A percentile compares a stretch with the other conserved stretches of the same genome.
phyloP scores from a whole-genome alignment of 2,113 vertebrate genomes.

The Callospermophilus lateralis region DNA sequence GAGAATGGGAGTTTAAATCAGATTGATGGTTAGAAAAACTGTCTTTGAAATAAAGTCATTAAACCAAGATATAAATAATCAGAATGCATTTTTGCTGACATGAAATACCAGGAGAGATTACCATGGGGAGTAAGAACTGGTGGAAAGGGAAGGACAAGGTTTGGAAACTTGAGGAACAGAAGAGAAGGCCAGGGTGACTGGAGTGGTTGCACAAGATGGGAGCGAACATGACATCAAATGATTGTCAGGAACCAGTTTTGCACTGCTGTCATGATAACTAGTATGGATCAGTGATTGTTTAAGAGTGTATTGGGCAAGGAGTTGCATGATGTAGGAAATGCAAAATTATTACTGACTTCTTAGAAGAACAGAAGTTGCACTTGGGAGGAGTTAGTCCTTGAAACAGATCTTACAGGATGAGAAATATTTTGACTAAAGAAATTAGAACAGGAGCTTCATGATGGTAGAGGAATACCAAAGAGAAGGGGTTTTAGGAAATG shows the following conservation, averaged over 20 bases:
- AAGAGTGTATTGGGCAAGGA: neutral
- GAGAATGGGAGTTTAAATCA: too few relatives aligned
- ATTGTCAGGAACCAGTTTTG: neutral
- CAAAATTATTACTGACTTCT: neutral
- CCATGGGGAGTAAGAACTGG: neutral
- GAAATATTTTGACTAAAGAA: neutral
- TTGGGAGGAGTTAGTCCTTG: neutral
- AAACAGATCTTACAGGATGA: neutral
- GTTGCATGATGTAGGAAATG: neutral
- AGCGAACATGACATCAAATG: accelerated
- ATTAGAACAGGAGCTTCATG: neutral
- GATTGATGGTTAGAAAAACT: too few relatives aligned
- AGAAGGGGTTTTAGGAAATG: neutral
- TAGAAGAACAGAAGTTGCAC: neutral
- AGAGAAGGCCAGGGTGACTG: accelerated
- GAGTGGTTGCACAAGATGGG: neutral
- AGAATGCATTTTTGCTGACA: neutral
- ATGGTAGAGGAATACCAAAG: neutral
- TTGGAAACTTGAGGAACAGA: neutral
- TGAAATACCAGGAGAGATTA: neutral
- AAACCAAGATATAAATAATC: too few relatives aligned
- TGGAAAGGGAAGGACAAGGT: neutral
- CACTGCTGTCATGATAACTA: neutral
- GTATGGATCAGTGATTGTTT: neutral
- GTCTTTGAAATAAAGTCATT: too few relatives aligned